A percentile compares a stretch with the other conserved stretches of the same genome.
These are phyloP conservation scores for Misgurnus mizolepis DNA, from an alignment of 2,113 vertebrate species.

Conservation along the genomic window DNA sequence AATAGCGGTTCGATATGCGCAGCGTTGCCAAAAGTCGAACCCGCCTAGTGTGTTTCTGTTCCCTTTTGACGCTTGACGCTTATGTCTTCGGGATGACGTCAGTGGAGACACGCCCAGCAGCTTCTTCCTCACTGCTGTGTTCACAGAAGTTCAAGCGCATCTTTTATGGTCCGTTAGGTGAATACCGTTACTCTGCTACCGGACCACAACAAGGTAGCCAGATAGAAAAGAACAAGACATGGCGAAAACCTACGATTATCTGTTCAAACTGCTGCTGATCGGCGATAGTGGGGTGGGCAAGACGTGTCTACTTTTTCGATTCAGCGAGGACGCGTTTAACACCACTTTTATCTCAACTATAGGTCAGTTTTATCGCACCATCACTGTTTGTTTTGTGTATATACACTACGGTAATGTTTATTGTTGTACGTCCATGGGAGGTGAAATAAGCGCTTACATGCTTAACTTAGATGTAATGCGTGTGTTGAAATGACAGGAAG, in stretches of 20 bases:
- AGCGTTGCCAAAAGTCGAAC: no score
- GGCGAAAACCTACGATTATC: conserved; percentile 79
- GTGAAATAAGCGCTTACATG: not conserved
- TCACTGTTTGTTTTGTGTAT: not conserved
- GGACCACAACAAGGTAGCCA: conserved; percentile 2
- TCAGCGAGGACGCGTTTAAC: conserved; percentile 81
- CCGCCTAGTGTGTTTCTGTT: not conserved
- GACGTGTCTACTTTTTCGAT: conserved; percentile 81
- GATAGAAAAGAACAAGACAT: conserved; percentile 54
- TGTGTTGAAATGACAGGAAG: conserved; percentile 31
- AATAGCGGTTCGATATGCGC: no score
- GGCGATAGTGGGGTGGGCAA: conserved; percentile 81
- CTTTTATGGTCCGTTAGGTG: conserved; percentile 37
- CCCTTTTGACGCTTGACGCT: not conserved
- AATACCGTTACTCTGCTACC: conserved; percentile 36
- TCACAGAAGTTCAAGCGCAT: conserved; percentile 31
- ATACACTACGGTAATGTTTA: not conserved
- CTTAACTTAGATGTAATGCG: not conserved
- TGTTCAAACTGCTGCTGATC: conserved; percentile 77
- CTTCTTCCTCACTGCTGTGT: conserved; percentile 20
- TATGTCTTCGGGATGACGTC: not conserved
- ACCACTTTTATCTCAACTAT: conserved; percentile 84
- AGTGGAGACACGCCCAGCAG: conserved; percentile 26
- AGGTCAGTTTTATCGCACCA: conserved; percentile 63
- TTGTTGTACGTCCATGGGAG: not conserved